phyloP scores from a whole-genome alignment of 2,797 vertebrate species.

The Enteromius fasciolatus region DNA sequence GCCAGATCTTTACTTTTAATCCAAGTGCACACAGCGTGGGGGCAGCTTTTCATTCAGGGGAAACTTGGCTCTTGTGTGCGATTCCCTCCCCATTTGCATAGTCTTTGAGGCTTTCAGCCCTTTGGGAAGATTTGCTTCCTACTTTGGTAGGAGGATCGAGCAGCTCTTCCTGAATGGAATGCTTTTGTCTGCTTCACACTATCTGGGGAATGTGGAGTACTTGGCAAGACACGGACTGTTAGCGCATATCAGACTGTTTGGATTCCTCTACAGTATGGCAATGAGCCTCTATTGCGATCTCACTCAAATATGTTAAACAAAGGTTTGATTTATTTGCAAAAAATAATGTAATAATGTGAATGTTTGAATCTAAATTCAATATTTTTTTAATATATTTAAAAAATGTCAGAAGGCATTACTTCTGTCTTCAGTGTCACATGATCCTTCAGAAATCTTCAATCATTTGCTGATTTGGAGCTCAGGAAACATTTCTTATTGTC shows the following conservation, averaged over 20 bases:
- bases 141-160: constrained; percentile 54
- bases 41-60: constrained; percentile 37
- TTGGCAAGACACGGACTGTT: constrained; percentile 52
- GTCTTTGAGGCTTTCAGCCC: constrained; percentile 38
- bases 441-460: background rate
- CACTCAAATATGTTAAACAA: background rate
- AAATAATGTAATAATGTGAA: background rate
- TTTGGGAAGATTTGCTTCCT: constrained; percentile 58
- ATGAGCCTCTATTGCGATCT: background rate
- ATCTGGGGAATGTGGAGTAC: constrained; percentile 59
- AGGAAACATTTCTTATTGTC: background rate
- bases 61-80: constrained; percentile 44
- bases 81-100: constrained; percentile 56
- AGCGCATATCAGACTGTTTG: constrained; percentile 46
- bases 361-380: background rate
- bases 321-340: background rate
- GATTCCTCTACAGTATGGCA: constrained; percentile 38
- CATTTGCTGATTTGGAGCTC: background rate
- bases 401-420: background rate
- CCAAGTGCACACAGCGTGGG: constrained; percentile 33
- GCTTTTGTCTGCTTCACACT: constrained; percentile 61
- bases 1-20: constrained; percentile 23
- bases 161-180: constrained; percentile 60
- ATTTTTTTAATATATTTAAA: background rate
- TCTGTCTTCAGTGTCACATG: background rate